Conservation (phyloP, 2,797 vertebrate species). For the Staurois parvus region DNA sequence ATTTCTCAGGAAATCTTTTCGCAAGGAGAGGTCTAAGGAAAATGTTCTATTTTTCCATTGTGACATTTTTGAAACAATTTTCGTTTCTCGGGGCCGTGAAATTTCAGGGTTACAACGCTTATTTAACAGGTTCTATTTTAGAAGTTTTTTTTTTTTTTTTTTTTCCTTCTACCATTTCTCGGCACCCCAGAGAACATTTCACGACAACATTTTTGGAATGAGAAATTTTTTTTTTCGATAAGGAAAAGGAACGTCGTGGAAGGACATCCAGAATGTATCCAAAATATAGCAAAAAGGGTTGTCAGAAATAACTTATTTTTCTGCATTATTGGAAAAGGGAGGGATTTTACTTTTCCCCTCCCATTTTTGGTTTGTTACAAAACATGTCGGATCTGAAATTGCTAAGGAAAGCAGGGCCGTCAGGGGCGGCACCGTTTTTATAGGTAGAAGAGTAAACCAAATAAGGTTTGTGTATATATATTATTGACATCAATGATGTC, state of each 20-base stretch:
- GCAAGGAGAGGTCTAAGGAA: constrained; percentile 76
- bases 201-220: neutral
- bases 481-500: constrained; percentile 99
- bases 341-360: neutral
- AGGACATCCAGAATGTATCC: constrained; percentile 49
- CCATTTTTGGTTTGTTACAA: neutral
- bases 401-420: constrained; percentile 78
- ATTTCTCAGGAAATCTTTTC: constrained; percentile 73
- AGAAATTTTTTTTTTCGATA: neutral
- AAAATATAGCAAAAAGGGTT: neutral
- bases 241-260: neutral
- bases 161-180: neutral
- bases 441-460: constrained; percentile 87
- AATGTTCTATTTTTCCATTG: neutral
- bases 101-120: constrained; percentile 45
- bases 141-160: constrained; percentile 24
- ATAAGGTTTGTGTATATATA: constrained; percentile 92
- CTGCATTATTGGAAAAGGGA: neutral
- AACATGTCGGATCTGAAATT: constrained; percentile 56
- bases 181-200: constrained; percentile 15
- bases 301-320: constrained; percentile 7
- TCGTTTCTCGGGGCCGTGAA: constrained; percentile 38
- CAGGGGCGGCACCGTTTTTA: constrained; percentile 80
- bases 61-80: constrained; percentile 34
- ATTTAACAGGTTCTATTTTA: constrained; percentile 50